These are phyloP conservation scores for Ostrea denselamellosa DNA, from an alignment of 1,140 invertebrate genomes.

Conservation along the genomic window DNA sequence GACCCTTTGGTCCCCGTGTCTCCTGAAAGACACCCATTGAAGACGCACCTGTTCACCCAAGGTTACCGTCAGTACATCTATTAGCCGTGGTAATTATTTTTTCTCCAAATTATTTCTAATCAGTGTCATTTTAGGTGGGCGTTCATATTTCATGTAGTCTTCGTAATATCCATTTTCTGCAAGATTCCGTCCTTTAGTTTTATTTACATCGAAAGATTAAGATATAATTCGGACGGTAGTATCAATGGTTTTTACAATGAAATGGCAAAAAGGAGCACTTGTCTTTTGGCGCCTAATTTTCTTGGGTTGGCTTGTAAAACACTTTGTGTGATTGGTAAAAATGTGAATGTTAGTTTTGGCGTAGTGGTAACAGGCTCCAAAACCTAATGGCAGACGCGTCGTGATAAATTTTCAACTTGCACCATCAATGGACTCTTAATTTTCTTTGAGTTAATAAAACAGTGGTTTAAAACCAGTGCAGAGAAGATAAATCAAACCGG, in stretches of 20 bases:
- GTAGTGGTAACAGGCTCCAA: constrained; percentile 26
- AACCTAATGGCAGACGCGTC: constrained; percentile 27
- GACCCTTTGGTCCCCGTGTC: neutral
- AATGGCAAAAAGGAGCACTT: constrained; percentile 27
- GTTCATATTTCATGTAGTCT: neutral
- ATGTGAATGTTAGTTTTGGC: constrained; percentile 37
- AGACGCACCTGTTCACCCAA: constrained; percentile 17
- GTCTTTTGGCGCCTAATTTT: constrained; percentile 39
- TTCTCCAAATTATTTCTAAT: constrained; percentile 12
- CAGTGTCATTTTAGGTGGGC: constrained; percentile 24
- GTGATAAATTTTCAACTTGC: constrained; percentile 25
- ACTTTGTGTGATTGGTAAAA: constrained; percentile 36
- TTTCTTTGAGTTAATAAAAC: constrained; percentile 35
- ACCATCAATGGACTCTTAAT: constrained; percentile 38
- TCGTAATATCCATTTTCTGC: neutral
- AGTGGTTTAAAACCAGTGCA: constrained; percentile 32
- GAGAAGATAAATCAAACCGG: constrained; percentile 15
- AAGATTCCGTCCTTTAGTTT: neutral
- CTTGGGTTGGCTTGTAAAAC: constrained; percentile 34
- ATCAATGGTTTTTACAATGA: constrained; percentile 7
- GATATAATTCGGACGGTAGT: constrained; percentile 8
- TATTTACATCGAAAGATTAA: neutral
- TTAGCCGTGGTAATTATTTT: constrained; percentile 13
- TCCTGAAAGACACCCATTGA: constrained; percentile 19
- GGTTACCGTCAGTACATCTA: constrained; percentile 12